phyloP scores from a whole-genome alignment of 2,113 vertebrate genomes.

The Brienomyrus brachyistius region DNA sequence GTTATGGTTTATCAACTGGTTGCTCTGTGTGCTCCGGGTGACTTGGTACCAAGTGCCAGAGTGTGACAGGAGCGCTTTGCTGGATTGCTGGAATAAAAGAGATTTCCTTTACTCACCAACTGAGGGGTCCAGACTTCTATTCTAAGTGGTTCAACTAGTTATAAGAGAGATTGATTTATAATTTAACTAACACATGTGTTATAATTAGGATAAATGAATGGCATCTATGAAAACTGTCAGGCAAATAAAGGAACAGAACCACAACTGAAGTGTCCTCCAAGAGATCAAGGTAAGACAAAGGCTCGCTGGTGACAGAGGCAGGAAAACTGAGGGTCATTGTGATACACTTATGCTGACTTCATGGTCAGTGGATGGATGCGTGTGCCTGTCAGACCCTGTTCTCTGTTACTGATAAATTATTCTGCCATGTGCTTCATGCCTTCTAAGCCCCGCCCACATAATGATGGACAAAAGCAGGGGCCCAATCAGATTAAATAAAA shows the following conservation, averaged over 20 bases:
- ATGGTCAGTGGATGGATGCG: neutral
- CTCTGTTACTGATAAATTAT: neutral
- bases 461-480: neutral
- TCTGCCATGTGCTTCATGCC: neutral
- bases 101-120: too few species aligned
- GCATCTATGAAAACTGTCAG: neutral
- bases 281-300: neutral
- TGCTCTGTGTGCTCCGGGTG: too few species aligned
- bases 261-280: neutral
- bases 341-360: neutral
- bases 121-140: too few species aligned
- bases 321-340: neutral
- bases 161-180: too few species aligned
- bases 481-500: constrained; percentile 23
- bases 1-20: too few species aligned
- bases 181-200: neutral
- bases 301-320: neutral
- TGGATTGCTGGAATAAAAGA: too few species aligned
- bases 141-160: too few species aligned
- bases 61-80: too few species aligned
- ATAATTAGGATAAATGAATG: neutral
- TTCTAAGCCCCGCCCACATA: neutral
- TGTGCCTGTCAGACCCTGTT: neutral
- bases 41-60: too few species aligned
- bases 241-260: neutral